phyloP scores from a whole-genome alignment of 2,113 vertebrate species.

The Sebastes fasciatus region DNA sequence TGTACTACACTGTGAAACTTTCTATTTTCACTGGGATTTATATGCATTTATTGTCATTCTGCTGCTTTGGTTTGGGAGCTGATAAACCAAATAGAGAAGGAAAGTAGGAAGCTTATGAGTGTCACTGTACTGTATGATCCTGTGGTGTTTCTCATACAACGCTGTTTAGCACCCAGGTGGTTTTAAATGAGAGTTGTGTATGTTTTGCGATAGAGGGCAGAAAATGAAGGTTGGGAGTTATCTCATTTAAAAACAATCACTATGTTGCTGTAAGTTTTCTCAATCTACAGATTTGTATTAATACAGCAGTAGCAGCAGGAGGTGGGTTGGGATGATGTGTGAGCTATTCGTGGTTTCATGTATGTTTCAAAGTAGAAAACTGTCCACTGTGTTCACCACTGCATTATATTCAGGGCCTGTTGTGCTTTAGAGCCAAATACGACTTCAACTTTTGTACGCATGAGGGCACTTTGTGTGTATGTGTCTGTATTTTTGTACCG shows the following conservation, averaged over 20 bases:
- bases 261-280: slow-evolving; percentile 18
- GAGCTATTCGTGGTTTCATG: slow-evolving; percentile 30
- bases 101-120: slow-evolving; percentile 31
- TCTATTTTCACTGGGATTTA: slow-evolving; percentile 52
- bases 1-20: slow-evolving; percentile 60
- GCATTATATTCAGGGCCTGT: slow-evolving; percentile 51
- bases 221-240: neutral
- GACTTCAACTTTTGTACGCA: slow-evolving; percentile 72
- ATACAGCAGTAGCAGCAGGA: neutral
- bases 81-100: slow-evolving; percentile 19
- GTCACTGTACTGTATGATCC: slow-evolving; percentile 39
- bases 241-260: slow-evolving; percentile 31
- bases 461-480: slow-evolving; percentile 71
- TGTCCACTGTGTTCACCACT: slow-evolving; percentile 9
- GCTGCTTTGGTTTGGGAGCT: slow-evolving; percentile 35
- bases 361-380: slow-evolving; percentile 36
- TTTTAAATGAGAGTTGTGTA: slow-evolving; percentile 23
- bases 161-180: slow-evolving; percentile 16
- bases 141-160: slow-evolving; percentile 13
- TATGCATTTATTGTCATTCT: slow-evolving; percentile 44
- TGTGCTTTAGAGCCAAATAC: slow-evolving; percentile 41
- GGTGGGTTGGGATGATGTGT: slow-evolving; percentile 25
- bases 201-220: slow-evolving; percentile 36
- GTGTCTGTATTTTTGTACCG: slow-evolving; percentile 77
- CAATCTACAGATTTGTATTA: slow-evolving; percentile 15